Conservation (phyloP, 2,797 vertebrate genomes). For the Epinephelus malabaricus region DNA sequence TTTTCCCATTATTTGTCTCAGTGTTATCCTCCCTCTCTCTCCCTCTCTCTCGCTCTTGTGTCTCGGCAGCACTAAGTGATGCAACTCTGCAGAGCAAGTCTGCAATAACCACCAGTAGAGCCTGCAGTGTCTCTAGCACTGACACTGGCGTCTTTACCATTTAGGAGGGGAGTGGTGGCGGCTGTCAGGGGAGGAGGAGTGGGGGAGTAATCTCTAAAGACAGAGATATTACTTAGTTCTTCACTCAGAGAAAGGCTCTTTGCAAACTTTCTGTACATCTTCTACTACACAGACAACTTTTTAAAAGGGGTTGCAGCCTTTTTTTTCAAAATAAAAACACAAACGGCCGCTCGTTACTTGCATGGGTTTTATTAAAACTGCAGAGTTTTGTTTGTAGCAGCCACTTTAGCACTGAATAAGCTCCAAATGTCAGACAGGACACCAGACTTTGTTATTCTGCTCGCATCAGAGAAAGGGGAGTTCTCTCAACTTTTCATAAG, state of each 20-base stretch:
- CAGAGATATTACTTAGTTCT: slow-evolving; percentile 39
- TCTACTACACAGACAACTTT: not conserved
- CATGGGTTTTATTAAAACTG: not conserved
- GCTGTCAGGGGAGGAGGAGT: slow-evolving; percentile 37
- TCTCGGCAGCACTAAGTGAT: slow-evolving; percentile 70
- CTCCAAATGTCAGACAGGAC: not conserved
- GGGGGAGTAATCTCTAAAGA: slow-evolving; percentile 47
- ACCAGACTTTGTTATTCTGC: not conserved
- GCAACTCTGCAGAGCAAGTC: slow-evolving; percentile 71
- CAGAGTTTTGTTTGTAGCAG: not conserved
- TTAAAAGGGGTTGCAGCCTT: not conserved
- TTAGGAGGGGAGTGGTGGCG: slow-evolving; percentile 68
- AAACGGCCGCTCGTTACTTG: not conserved
- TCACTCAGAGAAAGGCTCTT: slow-evolving; percentile 11
- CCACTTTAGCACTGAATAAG: not conserved
- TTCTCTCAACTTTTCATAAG: too few species aligned
- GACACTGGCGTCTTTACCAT: slow-evolving; percentile 74
- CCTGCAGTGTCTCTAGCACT: slow-evolving; percentile 62
- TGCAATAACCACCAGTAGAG: slow-evolving; percentile 74
- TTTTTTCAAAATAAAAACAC: not conserved
- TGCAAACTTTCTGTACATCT: slow-evolving; percentile 17
- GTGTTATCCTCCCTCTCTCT: slow-evolving; percentile 43
- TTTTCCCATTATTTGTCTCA: slow-evolving; percentile 66
- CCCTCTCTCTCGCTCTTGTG: slow-evolving; percentile 39
- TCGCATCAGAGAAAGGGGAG: not conserved